Evolutionary conservation across 2,113 vertebrate species (phyloP).

Genomic region (Rhadina sibilatrix): DNA sequence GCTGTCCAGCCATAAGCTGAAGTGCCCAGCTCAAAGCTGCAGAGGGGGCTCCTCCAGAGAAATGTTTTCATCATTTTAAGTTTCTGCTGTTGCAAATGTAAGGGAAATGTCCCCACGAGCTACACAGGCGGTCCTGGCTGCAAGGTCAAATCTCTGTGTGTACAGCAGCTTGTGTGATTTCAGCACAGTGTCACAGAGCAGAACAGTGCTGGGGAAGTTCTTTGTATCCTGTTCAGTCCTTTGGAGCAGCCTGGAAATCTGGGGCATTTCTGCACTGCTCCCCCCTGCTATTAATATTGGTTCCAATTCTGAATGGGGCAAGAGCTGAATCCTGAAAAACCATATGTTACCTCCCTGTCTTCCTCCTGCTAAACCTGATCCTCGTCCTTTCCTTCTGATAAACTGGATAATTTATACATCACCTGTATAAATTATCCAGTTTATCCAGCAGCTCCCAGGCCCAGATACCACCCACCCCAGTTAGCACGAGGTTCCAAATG

Average conservation of each 20-base stretch:
- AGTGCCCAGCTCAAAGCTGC: not conserved
- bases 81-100: not conserved
- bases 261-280: not conserved
- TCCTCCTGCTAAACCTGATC: not conserved
- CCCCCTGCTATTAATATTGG: not conserved
- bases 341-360: not conserved
- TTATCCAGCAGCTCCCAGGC: not conserved
- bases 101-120: not conserved
- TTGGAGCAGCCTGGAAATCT: not conserved
- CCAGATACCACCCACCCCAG: not conserved
- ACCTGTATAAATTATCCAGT: no score
- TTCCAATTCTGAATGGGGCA: not conserved
- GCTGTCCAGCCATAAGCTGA: accelerated
- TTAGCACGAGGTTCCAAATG: not conserved
- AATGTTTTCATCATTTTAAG: not conserved
- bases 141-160: accelerated
- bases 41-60: not conserved
- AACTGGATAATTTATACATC: not conserved
- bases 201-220: not conserved
- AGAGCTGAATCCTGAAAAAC: not conserved
- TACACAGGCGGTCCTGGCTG: not conserved
- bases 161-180: not conserved
- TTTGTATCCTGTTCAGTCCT: not conserved
- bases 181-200: not conserved
- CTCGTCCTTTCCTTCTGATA: not conserved